phyloP scores from a whole-genome alignment of 2,888 invertebrate species.

The Congeria kusceri region DNA sequence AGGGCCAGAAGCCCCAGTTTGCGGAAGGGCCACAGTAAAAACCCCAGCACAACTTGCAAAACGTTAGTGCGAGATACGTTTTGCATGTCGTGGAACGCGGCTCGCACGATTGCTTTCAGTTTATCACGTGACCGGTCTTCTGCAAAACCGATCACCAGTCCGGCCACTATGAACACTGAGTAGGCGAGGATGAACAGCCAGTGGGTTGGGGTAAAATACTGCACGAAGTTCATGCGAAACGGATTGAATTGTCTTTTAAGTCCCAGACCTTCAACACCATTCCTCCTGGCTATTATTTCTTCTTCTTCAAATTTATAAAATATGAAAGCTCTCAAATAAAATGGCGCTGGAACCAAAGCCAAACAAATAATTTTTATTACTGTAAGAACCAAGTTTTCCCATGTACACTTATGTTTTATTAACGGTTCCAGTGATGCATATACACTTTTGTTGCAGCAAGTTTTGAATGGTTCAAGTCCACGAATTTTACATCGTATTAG shows the following conservation, averaged over 20 bases:
- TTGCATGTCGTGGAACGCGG: slow-evolving; percentile 80
- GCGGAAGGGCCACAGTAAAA: slow-evolving; percentile 81
- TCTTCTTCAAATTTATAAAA: slow-evolving; percentile 81
- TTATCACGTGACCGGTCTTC: slow-evolving; percentile 71
- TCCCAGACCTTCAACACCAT: slow-evolving; percentile 61
- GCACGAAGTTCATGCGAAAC: slow-evolving; percentile 79
- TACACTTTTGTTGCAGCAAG: slow-evolving; percentile 80
- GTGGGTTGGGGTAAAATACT: slow-evolving; percentile 81
- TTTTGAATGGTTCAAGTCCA: slow-evolving; percentile 79
- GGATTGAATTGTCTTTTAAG: slow-evolving; percentile 71
- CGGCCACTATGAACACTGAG: slow-evolving; percentile 77
- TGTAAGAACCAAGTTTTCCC: slow-evolving; percentile 74
- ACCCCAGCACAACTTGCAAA: slow-evolving; percentile 76
- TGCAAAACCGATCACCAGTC: slow-evolving; percentile 75
- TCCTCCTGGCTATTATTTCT: slow-evolving; percentile 73
- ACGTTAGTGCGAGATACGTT: slow-evolving; percentile 80
- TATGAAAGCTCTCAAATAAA: slow-evolving; percentile 79
- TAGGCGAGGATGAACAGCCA: slow-evolving; percentile 80
- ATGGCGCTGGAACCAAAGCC: slow-evolving; percentile 80
- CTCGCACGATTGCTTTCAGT: slow-evolving; percentile 75
- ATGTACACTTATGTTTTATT: slow-evolving; percentile 72
- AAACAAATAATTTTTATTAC: slow-evolving; percentile 76
- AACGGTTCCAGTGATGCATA: slow-evolving; percentile 73
- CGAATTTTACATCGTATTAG: slow-evolving; percentile 81
- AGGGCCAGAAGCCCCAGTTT: slow-evolving; percentile 80